Conservation (phyloP, 92 coral and sea anemone genomes). For the Heteractis magnifica region DNA sequence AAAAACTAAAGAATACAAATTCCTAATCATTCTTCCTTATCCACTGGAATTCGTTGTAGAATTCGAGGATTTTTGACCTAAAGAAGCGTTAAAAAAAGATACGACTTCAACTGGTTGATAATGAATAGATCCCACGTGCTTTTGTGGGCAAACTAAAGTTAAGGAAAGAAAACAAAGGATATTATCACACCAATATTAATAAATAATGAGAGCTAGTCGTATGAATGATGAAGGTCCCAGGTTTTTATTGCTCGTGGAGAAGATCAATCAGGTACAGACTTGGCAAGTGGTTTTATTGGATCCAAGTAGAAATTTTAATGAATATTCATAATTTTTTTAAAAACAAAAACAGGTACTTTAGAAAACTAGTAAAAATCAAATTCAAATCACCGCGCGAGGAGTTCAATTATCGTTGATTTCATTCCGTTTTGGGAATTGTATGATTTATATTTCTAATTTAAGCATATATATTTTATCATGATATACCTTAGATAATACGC, state of each 20-base stretch:
- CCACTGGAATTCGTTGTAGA: not conserved
- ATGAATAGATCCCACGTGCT: conserved; percentile 15
- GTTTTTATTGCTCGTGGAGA: not conserved
- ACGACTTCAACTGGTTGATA: not conserved
- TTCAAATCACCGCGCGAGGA: not conserved
- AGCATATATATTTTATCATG: not conserved
- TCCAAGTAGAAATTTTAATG: not conserved
- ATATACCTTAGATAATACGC: too few relatives aligned
- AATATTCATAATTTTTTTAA: not conserved
- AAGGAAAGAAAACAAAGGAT: conserved; percentile 4
- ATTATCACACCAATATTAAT: not conserved
- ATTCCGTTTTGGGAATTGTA: not conserved
- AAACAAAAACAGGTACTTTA: not conserved
- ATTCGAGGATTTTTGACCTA: not conserved
- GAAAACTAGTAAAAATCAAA: not conserved
- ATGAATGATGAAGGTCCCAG: not conserved
- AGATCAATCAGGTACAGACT: not conserved
- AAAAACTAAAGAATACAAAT: not conserved
- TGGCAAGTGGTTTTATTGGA: not conserved
- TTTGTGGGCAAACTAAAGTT: not conserved
- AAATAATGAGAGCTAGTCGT: conserved; percentile 10
- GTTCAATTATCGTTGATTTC: not conserved
- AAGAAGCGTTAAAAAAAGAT: not conserved
- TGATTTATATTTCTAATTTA: not conserved
- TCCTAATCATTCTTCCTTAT: not conserved